Percentiles rank a stretch among this genome's conserved stretches.
Conservation (phyloP, 2,113 vertebrate genomes). For the Neopipo cinnamomea region DNA sequence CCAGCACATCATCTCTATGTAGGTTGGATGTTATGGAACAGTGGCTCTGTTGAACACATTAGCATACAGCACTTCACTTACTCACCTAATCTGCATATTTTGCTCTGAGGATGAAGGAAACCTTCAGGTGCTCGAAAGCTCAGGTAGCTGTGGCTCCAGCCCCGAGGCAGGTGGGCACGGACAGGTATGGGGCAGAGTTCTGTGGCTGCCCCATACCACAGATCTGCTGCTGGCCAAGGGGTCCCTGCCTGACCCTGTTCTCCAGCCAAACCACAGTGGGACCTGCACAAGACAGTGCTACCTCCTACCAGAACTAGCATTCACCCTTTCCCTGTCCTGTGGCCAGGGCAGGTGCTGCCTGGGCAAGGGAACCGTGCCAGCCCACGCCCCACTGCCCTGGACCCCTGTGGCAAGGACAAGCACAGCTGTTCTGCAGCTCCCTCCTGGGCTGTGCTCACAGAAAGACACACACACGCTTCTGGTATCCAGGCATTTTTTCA, state of each 20-base stretch:
- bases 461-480: not conserved
- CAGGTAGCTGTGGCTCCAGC: fast-evolving
- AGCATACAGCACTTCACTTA: slow-evolving; percentile 29
- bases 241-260: not conserved
- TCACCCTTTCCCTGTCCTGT: not conserved
- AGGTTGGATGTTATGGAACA: slow-evolving; percentile 60
- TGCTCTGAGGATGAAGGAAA: not conserved
- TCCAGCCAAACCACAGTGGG: not conserved
- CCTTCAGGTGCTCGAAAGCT: not conserved
- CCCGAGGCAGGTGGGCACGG: fast-evolving
- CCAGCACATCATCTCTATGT: slow-evolving; percentile 4
- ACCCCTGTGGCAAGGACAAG: fast-evolving
- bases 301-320: not conserved
- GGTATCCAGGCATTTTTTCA: not conserved
- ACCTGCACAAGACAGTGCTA: fast-evolving
- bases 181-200: not conserved
- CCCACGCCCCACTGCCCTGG: fast-evolving
- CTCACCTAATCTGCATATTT: slow-evolving; percentile 42
- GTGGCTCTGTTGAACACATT: slow-evolving; percentile 41
- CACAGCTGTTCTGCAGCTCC: not conserved
- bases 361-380: fast-evolving
- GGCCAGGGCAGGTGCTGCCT: not conserved
- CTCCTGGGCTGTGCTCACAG: not conserved
- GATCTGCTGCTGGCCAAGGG: not conserved
- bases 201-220: fast-evolving